A percentile compares a stretch with the other conserved stretches of the same genome.
Evolutionary conservation across 1,140 invertebrate species (phyloP).

Genomic region (Leptinotarsa texana): DNA sequence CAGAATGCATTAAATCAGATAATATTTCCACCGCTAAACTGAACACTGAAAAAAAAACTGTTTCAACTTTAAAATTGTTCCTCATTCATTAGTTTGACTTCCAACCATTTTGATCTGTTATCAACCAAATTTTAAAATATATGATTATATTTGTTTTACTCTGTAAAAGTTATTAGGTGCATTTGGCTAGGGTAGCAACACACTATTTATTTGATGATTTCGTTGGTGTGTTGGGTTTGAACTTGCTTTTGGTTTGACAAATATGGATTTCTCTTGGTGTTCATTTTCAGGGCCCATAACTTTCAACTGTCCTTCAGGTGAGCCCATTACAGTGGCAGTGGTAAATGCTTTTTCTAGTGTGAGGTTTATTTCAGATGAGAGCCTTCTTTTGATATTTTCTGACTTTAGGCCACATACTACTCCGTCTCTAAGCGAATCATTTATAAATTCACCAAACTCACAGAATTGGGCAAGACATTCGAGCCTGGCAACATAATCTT

Average conservation of each 20-base stretch:
- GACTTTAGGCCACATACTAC: too few species aligned
- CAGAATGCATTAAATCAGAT: constrained; percentile 56
- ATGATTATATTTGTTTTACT: constrained; percentile 25
- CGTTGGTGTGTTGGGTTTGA: too few species aligned
- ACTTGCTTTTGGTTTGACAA: too few species aligned
- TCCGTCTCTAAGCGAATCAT: too few species aligned
- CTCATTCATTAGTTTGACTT: not conserved
- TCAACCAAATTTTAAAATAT: constrained; percentile 21
- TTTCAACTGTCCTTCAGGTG: constrained; percentile 15
- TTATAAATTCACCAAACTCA: too few species aligned
- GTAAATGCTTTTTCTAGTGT: constrained; percentile 10
- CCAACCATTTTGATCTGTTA: constrained; percentile 25
- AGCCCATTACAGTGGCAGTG: constrained; percentile 10
- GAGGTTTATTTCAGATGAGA: constrained; percentile 21
- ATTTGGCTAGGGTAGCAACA: constrained; percentile 21
- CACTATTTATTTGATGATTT: not conserved
- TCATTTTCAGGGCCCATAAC: constrained; percentile 10
- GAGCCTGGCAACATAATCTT: too few species aligned
- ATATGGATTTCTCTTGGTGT: too few species aligned
- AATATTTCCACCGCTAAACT: constrained; percentile 55
- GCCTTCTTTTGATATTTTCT: constrained; percentile 8
- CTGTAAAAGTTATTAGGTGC: constrained; percentile 28
- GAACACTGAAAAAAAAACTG: constrained; percentile 26
- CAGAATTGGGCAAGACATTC: too few species aligned
- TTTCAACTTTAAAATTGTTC: constrained; percentile 18